Evolutionary conservation across 2,888 invertebrate species (phyloP), one percentile per base, ranked within the genome.

Genomic region (Apocheima hispidaria): DNA sequence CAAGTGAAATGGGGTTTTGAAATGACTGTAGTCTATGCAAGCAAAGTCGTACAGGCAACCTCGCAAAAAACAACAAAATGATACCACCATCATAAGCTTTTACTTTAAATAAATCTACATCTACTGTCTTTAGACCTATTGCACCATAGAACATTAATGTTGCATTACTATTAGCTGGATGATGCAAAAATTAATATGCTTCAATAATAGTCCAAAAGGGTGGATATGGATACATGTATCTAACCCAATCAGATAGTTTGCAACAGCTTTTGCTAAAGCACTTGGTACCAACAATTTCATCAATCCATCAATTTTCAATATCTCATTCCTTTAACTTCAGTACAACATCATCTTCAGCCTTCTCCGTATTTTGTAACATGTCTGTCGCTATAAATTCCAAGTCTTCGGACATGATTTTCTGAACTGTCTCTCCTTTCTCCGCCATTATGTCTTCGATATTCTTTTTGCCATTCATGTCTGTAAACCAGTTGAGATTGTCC

Each of bases 401-500:
- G 70, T 93, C 93, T 55, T 87, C 67, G 44, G 81, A 93, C 79
- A 84, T 85, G 59, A 92, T 92, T 85, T 86, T 95, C 38, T 86
- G 90, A 35, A 99, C 97, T 4, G 89, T 93, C 91, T 99, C 98
- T 1, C 99, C 99, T 79, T 97, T 98, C 59, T 95, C 95, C 16
- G 95, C 96, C 82, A 99, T 92, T 33, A 98, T 97, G 67, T 97
- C 96, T 92, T 99, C 99, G 72, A 99, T 97, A 79, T 99, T 99
- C 66, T 94, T 94, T 76, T 95, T 95, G 0, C 95, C 95, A 75
- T 95, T 91, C 78, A 96, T 90, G 79, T 98, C 96, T 0, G 95
- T 93, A 82, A 99, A 99, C 99, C 99, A 99, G 67, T 97, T 97
- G 1, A 99, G 93, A 87, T 99, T 98, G 82, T 99, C 99, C 0